Conservation (phyloP, 2,113 vertebrate species). For the Thermophis baileyi region DNA sequence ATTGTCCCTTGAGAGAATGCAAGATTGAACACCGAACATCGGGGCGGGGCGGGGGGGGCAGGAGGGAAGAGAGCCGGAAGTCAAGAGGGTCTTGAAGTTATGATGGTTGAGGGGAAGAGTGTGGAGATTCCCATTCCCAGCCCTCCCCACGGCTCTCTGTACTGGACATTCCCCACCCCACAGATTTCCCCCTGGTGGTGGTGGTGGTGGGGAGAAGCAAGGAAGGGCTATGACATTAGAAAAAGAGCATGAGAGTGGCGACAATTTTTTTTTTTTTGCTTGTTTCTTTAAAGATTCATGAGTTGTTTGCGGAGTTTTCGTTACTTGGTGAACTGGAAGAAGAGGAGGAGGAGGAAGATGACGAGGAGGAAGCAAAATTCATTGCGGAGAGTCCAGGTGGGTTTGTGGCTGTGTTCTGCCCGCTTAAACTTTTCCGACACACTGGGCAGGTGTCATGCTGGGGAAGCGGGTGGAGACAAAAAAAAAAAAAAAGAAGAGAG, state of each 20-base stretch:
- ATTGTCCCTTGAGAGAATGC: constrained; percentile 31
- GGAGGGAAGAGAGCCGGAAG: not conserved
- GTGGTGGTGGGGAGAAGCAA: constrained; percentile 1
- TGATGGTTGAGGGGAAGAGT: constrained; percentile 26
- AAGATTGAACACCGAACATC: constrained; percentile 50
- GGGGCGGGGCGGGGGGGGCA: not conserved
- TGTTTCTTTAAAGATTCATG: constrained; percentile 69
- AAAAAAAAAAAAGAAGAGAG: not conserved
- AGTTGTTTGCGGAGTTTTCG: constrained; percentile 86
- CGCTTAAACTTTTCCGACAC: constrained; percentile 95
- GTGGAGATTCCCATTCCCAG: constrained; percentile 20
- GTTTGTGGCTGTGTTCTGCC: constrained; percentile 97
- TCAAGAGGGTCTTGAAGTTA: not conserved
- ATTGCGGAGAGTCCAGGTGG: constrained; percentile 89
- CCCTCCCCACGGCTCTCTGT: constrained; percentile 26
- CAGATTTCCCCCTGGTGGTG: constrained; percentile 2
- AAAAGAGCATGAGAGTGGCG: not conserved
- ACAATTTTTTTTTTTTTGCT: not conserved
- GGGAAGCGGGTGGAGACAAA: not conserved
- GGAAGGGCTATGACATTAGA: constrained; percentile 14
- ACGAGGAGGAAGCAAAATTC: constrained; percentile 88
- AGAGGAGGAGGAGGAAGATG: constrained; percentile 73
- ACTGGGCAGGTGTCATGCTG: constrained; percentile 97
- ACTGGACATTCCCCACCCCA: constrained; percentile 25
- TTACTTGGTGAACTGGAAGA: constrained; percentile 88